These are phyloP conservation scores for Sphecodes monilicornis DNA, from an alignment of 2,888 invertebrate genomes.

Conservation along the genomic window DNA sequence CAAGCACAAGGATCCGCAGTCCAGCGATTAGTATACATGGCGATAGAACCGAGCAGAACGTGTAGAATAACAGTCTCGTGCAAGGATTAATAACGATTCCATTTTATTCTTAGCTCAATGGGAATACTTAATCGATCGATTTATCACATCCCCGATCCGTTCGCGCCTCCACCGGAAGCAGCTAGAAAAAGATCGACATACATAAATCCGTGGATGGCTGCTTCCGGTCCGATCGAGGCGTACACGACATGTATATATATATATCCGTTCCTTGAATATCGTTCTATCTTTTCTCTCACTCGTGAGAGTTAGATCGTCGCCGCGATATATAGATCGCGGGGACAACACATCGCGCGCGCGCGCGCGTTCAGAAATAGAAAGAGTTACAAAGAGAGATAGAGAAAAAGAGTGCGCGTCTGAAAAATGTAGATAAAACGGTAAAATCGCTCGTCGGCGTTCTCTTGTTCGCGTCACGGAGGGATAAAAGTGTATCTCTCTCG, in stretches of 20 bases:
- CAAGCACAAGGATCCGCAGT: not conserved
- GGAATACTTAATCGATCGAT: conserved; percentile 12
- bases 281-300: not conserved
- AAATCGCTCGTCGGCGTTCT: conserved; percentile 48
- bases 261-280: not conserved
- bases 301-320: not conserved
- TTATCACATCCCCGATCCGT: conserved; percentile 13
- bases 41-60: not conserved
- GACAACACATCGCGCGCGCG: conserved; percentile 18
- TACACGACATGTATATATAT: conserved; percentile 25
- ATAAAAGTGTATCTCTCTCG: conserved; percentile 54
- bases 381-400: conserved; percentile 59
- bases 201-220: not conserved
- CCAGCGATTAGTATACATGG: not conserved
- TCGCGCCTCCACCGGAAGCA: conserved; percentile 4
- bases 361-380: conserved; percentile 56
- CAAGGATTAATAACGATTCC: conserved; percentile 16
- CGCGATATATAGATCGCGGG: conserved; percentile 35
- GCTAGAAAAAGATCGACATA: not conserved
- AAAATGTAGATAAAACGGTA: conserved; percentile 66
- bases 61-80: conserved; percentile 6
- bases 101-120: conserved; percentile 12
- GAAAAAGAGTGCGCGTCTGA: conserved; percentile 61
- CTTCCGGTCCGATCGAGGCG: conserved; percentile 29
- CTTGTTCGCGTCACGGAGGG: conserved; percentile 55